Conservation (phyloP, 1,140 invertebrate species). For the Carcinoscorpius rotundicauda region DNA sequence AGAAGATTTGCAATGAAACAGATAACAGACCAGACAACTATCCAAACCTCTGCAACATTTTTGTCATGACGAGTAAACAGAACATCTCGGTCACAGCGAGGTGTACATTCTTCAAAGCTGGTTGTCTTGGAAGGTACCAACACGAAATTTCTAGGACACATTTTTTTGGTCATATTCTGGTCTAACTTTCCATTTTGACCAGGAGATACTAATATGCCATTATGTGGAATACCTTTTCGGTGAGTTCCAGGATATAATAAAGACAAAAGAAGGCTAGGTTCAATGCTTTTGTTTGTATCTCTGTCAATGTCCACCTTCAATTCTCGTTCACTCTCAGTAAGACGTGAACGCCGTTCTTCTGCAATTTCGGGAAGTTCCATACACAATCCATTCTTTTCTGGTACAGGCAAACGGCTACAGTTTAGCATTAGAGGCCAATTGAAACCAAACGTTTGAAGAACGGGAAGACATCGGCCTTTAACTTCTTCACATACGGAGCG, state of each 20-base stretch:
- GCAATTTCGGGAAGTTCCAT: slow-evolving; percentile 61
- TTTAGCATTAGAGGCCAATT: slow-evolving; percentile 79
- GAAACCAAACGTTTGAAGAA: slow-evolving; percentile 77
- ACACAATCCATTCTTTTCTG: slow-evolving; percentile 82
- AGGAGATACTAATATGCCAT: no score
- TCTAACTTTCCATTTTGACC: no score
- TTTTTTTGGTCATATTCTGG: no score
- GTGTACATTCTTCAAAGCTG: slow-evolving; percentile 26
- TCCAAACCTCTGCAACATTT: slow-evolving; percentile 36
- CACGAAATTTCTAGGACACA: slow-evolving; percentile 5
- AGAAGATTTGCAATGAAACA: slow-evolving; percentile 42
- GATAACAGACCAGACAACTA: slow-evolving; percentile 38
- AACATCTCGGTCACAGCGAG: slow-evolving; percentile 31
- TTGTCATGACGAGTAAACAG: slow-evolving; percentile 34
- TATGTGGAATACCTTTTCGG: no score
- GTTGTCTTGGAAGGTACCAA: not conserved
- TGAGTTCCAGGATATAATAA: no score
- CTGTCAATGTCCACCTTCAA: no score
- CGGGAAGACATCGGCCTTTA: slow-evolving; percentile 64
- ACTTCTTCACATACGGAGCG: slow-evolving; percentile 77
- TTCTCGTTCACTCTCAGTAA: no score
- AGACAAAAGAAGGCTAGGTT: no score
- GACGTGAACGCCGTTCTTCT: slow-evolving; percentile 1
- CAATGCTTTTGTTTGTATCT: no score
- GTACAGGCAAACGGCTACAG: slow-evolving; percentile 72